These are phyloP conservation scores for Eutrigla gurnardus DNA, from an alignment of 2,797 vertebrate genomes.

Conservation along the genomic window DNA sequence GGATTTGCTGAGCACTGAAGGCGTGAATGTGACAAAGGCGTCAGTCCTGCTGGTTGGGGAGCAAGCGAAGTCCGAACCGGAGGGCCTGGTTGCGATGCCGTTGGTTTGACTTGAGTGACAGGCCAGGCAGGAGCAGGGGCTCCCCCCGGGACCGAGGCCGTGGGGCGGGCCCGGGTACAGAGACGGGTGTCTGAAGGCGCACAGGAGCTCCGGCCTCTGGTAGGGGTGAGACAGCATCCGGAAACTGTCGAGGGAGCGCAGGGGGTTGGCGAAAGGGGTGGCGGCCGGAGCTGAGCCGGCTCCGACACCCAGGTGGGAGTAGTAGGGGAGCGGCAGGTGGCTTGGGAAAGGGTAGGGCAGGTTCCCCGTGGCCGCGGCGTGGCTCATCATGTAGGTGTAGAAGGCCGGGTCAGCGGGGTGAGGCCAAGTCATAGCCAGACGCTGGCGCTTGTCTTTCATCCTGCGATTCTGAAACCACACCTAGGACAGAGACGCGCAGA, in stretches of 20 bases:
- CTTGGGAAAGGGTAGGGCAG: constrained; percentile 96
- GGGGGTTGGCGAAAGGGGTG: constrained; percentile 90
- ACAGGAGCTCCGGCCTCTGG: constrained; percentile 95
- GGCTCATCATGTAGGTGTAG: constrained; percentile 99
- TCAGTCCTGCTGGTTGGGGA: constrained; percentile 95
- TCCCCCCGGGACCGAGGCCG: constrained; percentile 91
- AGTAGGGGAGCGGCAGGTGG: constrained; percentile 96
- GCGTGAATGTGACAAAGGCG: constrained; percentile 96
- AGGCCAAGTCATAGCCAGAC: constrained; percentile 98
- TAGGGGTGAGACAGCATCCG: constrained; percentile 96
- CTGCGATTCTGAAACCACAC: constrained; percentile 99
- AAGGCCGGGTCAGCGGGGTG: constrained; percentile 98
- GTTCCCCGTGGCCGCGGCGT: constrained; percentile 95
- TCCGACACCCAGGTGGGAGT: constrained; percentile 92
- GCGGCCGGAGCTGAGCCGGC: constrained; percentile 85
- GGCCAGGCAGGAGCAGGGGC: constrained; percentile 93
- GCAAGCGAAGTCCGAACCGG: constrained; percentile 93
- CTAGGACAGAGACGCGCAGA: constrained; percentile 77
- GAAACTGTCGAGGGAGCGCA: constrained; percentile 96
- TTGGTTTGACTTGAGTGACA: constrained; percentile 92
- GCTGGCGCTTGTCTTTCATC: constrained; percentile 99
- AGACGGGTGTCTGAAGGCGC: constrained; percentile 96
- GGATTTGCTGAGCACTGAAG: constrained; percentile 96
- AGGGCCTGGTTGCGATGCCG: constrained; percentile 87
- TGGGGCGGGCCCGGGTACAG: constrained; percentile 88